Percentiles rank a stretch among this genome's conserved stretches.
Evolutionary conservation across 2,888 invertebrate species (phyloP).

Genomic region (Eumerus sabulonum): DNA sequence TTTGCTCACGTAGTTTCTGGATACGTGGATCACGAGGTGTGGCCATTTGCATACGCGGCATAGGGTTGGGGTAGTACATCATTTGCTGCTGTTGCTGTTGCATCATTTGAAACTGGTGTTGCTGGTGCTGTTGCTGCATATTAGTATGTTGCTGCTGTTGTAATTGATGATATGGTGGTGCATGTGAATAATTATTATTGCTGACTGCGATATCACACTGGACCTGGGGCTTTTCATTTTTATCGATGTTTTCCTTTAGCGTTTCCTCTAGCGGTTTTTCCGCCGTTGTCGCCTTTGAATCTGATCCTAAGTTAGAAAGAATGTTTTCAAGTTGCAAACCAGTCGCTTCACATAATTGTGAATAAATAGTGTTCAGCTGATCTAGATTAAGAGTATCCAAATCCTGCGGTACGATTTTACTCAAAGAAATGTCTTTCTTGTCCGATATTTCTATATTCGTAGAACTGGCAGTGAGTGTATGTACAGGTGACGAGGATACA

Average conservation of each 20-base stretch:
- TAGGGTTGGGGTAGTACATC: slow-evolving; percentile 10
- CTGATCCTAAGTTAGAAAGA: slow-evolving; percentile 18
- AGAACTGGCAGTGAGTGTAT: too few species aligned
- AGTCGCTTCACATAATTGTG: slow-evolving; percentile 34
- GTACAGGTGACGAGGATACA: too few species aligned
- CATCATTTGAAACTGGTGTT: slow-evolving; percentile 4
- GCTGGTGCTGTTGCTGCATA: slow-evolving; percentile 3
- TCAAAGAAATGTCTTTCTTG: too few species aligned
- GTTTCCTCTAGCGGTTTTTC: too few species aligned
- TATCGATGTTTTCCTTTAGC: too few species aligned
- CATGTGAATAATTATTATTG: too few species aligned
- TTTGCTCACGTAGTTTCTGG: slow-evolving; percentile 40
- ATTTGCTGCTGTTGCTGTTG: slow-evolving; percentile 33
- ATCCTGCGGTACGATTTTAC: not conserved
- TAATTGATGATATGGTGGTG: slow-evolving; percentile 7
- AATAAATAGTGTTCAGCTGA: slow-evolving; percentile 39
- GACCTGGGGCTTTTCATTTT: too few species aligned
- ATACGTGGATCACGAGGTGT: slow-evolving; percentile 43
- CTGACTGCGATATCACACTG: too few species aligned
- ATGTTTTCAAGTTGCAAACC: slow-evolving; percentile 53
- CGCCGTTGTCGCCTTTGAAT: slow-evolving; percentile 3
- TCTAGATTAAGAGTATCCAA: slow-evolving; percentile 30
- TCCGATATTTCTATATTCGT: too few species aligned
- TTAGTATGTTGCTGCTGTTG: not conserved
- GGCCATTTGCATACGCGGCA: slow-evolving; percentile 1